phyloP scores from a whole-genome alignment of 2,888 invertebrate genomes.

The Morpho helenor region DNA sequence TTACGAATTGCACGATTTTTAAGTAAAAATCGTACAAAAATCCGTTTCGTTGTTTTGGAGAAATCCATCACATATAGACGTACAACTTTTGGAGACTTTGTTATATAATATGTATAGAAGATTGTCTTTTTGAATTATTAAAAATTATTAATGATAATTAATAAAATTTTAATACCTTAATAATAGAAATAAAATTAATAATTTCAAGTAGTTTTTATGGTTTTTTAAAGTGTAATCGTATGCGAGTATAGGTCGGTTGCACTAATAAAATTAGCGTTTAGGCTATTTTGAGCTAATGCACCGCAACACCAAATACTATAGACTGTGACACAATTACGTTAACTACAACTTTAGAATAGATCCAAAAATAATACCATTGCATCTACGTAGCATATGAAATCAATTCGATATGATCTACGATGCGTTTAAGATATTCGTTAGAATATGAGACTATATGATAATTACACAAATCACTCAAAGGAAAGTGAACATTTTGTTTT shows the following conservation, averaged over 20 bases:
- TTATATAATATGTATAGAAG: no score
- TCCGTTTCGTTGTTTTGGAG: no score
- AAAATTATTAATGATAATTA: no score
- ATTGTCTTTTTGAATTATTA: no score
- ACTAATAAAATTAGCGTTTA: constrained; percentile 32
- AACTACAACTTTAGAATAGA: constrained; percentile 31
- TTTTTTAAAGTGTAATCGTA: no score
- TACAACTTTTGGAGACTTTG: no score
- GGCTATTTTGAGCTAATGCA: constrained; percentile 40
- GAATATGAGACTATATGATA: background rate
- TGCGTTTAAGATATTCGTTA: background rate
- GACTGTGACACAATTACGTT: constrained; percentile 39
- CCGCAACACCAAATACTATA: constrained; percentile 32
- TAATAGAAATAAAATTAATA: no score
- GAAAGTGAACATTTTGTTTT: background rate
- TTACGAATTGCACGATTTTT: no score
- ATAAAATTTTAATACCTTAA: no score
- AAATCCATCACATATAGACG: no score
- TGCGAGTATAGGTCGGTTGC: constrained; percentile 9
- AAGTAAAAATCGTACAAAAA: no score
- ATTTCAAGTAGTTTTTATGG: no score
- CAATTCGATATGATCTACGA: constrained; percentile 4
- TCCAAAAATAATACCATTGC: constrained; percentile 31
- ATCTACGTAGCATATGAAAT: constrained; percentile 7
- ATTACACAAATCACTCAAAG: constrained; percentile 1